These are phyloP conservation scores for Lontra canadensis DNA, from an alignment of 2,113 vertebrate species.

Conservation along the genomic window DNA sequence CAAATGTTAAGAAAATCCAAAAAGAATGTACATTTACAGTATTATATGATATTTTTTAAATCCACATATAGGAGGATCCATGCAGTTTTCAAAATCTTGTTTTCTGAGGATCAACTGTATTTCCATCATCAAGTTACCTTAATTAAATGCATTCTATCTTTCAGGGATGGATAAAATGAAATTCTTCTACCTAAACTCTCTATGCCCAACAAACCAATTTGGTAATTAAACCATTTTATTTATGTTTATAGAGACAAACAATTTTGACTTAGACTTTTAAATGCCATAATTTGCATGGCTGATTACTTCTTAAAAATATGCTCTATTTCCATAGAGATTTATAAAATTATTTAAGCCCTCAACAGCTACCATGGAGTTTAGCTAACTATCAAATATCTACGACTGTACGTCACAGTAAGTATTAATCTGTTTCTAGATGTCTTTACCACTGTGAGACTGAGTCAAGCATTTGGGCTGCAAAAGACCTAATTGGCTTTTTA, in stretches of 20 bases:
- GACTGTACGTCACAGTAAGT: background rate
- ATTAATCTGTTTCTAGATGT: background rate
- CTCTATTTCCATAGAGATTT: background rate
- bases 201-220: background rate
- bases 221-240: background rate
- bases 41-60: background rate
- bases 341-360: background rate
- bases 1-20: background rate
- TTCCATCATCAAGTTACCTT: background rate
- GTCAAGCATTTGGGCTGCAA: background rate
- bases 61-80: background rate
- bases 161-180: background rate
- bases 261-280: constrained; percentile 15
- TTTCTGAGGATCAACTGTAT: background rate
- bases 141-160: constrained; percentile 11
- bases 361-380: background rate
- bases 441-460: background rate
- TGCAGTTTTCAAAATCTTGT: background rate
- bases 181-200: background rate
- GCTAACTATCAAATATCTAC: background rate
- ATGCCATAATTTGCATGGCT: background rate
- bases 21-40: background rate
- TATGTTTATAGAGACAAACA: background rate
- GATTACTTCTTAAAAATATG: background rate
- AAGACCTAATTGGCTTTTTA: constrained; percentile 21